Evolutionary conservation across 2,888 invertebrate genomes (phyloP).

Genomic region (Odontocolon sp.): DNA sequence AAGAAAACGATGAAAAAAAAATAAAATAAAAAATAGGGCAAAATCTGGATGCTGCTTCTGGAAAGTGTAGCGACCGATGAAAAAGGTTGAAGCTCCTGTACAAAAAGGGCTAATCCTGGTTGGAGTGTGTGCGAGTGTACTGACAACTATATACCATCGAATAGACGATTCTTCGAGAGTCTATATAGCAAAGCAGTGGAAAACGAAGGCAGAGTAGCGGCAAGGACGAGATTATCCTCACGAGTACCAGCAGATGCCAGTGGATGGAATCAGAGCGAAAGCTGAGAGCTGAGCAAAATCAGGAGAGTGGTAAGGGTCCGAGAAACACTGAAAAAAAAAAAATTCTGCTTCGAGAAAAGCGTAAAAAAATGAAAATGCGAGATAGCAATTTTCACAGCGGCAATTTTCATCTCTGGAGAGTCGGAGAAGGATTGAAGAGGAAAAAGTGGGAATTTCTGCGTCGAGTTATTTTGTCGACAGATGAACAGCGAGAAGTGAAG

Average conservation of each 20-base stretch:
- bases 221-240: slow-evolving; percentile 52
- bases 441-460: slow-evolving; percentile 21
- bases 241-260: slow-evolving; percentile 45
- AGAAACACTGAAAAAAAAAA: slow-evolving; percentile 18
- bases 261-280: slow-evolving; percentile 38
- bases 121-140: slow-evolving; percentile 31
- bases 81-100: slow-evolving; percentile 33
- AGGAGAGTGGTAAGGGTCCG: slow-evolving; percentile 45
- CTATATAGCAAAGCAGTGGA: slow-evolving; percentile 13
- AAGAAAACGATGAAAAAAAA: neutral
- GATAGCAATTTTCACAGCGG: slow-evolving; percentile 44
- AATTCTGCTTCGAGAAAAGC: slow-evolving; percentile 18
- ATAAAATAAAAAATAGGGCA: neutral
- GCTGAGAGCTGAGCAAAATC: slow-evolving; percentile 49
- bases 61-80: neutral
- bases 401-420: slow-evolving; percentile 10
- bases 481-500: neutral
- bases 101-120: slow-evolving; percentile 50
- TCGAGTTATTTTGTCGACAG: slow-evolving; percentile 35
- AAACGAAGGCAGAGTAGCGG: slow-evolving; percentile 30
- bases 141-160: neutral
- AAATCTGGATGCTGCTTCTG: neutral
- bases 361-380: slow-evolving; percentile 40
- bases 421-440: neutral
- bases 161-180: slow-evolving; percentile 10